Evolutionary conservation across 1,140 invertebrate species (phyloP).

Genomic region (Polyergus mexicanus): DNA sequence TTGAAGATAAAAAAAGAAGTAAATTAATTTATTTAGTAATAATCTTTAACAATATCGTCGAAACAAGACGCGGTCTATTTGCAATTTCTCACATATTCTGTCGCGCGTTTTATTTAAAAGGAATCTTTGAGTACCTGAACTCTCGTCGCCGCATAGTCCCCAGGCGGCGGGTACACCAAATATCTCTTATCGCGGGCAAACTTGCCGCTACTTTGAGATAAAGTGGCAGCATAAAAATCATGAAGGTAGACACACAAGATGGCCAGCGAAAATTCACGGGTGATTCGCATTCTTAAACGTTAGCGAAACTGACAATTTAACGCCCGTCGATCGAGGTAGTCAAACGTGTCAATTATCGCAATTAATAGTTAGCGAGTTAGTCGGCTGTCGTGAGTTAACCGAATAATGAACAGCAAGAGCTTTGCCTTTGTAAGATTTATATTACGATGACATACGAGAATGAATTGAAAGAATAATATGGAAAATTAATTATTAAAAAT

Average conservation of each 20-base stretch:
- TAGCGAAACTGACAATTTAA: conserved; percentile 11
- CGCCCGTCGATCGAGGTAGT: background rate
- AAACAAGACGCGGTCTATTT: background rate
- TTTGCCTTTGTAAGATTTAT: conserved; percentile 31
- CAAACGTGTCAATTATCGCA: conserved; percentile 33
- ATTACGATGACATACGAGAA: background rate
- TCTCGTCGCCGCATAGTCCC: conserved; percentile 73
- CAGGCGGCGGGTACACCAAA: conserved; percentile 80
- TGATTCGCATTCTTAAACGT: conserved; percentile 37
- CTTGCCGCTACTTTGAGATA: conserved; percentile 20
- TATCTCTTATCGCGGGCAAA: conserved; percentile 77
- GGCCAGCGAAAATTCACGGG: conserved; percentile 24
- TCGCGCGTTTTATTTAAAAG: background rate
- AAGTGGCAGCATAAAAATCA: conserved; percentile 5
- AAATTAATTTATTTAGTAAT: conserved; percentile 21
- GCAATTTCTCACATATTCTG: background rate
- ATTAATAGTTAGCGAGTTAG: conserved; percentile 65
- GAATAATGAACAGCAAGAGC: conserved; percentile 62
- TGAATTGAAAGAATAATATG: background rate
- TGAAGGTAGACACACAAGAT: background rate
- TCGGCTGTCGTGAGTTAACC: conserved; percentile 50
- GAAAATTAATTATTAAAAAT: conserved; percentile 1
- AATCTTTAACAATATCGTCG: background rate
- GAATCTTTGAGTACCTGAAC: conserved; percentile 79
- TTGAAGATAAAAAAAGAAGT: background rate